phyloP scores from a whole-genome alignment of 2,888 invertebrate genomes.

The Lasioglossum marginatum region DNA sequence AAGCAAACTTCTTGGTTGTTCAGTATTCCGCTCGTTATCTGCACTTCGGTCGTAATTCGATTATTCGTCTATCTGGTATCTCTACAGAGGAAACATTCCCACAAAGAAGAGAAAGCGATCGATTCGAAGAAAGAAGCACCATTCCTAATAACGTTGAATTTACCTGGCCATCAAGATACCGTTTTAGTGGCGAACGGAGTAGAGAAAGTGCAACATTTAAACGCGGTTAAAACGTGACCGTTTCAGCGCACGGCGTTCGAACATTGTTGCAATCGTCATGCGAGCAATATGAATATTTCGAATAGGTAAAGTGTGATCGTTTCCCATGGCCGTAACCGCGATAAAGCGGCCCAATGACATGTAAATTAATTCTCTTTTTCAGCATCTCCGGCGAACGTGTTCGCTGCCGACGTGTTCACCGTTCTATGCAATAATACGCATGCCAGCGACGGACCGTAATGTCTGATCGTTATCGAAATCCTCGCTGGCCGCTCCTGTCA shows the following conservation, averaged over 20 bases:
- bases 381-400: not conserved
- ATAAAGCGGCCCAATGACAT: not conserved
- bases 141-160: conserved; percentile 4
- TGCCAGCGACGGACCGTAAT: not conserved
- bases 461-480: conserved; percentile 32
- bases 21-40: conserved; percentile 10
- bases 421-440: conserved; percentile 17
- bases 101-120: not conserved
- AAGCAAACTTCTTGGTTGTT: not conserved
- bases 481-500: conserved; percentile 7
- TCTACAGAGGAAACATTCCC: not conserved
- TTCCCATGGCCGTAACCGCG: not conserved
- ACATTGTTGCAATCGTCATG: not conserved
- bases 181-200: not conserved
- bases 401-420: not conserved
- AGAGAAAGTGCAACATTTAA: conserved; percentile 21
- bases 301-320: not conserved
- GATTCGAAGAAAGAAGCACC: not conserved
- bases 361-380: conserved; percentile 33
- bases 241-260: not conserved
- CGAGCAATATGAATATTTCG: conserved; percentile 14
- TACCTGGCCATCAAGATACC: conserved; percentile 13
- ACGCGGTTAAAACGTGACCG: not conserved
- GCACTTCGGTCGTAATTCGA: not conserved
- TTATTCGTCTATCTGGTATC: not conserved